phyloP scores from a whole-genome alignment of 2,797 vertebrate species.

The Euthynnus affinis region DNA sequence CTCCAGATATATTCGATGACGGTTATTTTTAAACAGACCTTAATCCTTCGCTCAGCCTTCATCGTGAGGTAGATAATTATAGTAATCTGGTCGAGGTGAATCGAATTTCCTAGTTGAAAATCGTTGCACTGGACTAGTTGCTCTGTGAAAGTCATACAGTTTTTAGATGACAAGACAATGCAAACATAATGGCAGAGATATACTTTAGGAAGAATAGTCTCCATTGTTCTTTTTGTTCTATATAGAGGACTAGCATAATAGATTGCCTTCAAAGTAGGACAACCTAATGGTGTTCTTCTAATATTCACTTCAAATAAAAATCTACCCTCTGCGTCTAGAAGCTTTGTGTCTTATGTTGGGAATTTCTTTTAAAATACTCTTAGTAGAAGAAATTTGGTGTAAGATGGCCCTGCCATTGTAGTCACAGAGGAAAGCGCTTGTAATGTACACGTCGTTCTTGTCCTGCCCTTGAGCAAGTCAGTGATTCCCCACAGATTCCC shows the following conservation, averaged over 20 bases:
- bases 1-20: conserved; percentile 76
- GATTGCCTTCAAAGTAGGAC: conserved; percentile 60
- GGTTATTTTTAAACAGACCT: conserved; percentile 82
- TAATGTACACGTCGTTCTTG: conserved; percentile 43
- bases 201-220: conserved; percentile 44
- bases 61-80: conserved; percentile 79
- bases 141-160: conserved; percentile 38
- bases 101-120: conserved; percentile 70
- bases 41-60: conserved; percentile 77
- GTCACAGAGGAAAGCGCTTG: conserved; percentile 36
- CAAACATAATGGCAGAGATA: conserved; percentile 45
- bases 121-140: conserved; percentile 49
- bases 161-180: conserved; percentile 18
- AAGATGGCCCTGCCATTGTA: conserved; percentile 28
- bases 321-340: conserved; percentile 26
- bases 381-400: conserved; percentile 41
- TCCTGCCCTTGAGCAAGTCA: conserved; percentile 76
- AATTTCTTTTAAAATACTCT: conserved; percentile 59
- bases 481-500: conserved; percentile 58
- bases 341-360: conserved; percentile 31
- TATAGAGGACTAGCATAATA: conserved; percentile 52
- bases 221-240: conserved; percentile 68
- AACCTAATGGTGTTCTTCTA: conserved; percentile 45
- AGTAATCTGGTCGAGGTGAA: conserved; percentile 77
- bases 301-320: conserved; percentile 49